Conservation (phyloP, 2,797 vertebrate species). For the Leuciscus waleckii region DNA sequence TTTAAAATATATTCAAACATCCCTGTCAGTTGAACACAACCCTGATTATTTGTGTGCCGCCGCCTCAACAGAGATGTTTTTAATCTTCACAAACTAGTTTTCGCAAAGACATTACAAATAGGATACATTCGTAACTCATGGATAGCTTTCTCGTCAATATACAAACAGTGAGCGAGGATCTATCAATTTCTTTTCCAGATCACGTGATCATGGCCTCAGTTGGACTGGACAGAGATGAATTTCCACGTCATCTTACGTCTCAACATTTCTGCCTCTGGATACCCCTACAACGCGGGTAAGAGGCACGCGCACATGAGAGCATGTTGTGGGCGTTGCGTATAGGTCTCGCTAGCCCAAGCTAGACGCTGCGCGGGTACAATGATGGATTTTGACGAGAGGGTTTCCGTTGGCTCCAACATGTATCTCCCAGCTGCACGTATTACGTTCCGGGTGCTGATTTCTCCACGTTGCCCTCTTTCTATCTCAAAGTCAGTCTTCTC, state of each 20-base stretch:
- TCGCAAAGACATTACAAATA: background rate
- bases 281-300: slow-evolving; percentile 90
- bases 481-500: slow-evolving; percentile 94
- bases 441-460: slow-evolving; percentile 97
- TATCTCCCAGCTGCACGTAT: slow-evolving; percentile 99
- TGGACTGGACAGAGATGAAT: slow-evolving; percentile 97
- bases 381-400: slow-evolving; percentile 99
- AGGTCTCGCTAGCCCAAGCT: slow-evolving; percentile 85
- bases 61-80: background rate
- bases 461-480: slow-evolving; percentile 94
- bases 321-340: slow-evolving; percentile 92
- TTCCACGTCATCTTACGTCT: slow-evolving; percentile 99
- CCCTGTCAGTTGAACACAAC: background rate
- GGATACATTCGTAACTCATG: background rate
- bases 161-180: slow-evolving; percentile 67
- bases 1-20: background rate
- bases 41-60: background rate
- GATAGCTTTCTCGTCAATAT: background rate
- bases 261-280: slow-evolving; percentile 94
- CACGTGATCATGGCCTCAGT: slow-evolving; percentile 94
- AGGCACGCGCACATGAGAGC: slow-evolving; percentile 90
- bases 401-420: slow-evolving; percentile 96
- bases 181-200: slow-evolving; percentile 96
- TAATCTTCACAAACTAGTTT: background rate
- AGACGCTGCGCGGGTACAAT: slow-evolving; percentile 77